Conservation (phyloP, 2,888 invertebrate genomes). For the Pseudococcus jackbeardsleyi region DNA sequence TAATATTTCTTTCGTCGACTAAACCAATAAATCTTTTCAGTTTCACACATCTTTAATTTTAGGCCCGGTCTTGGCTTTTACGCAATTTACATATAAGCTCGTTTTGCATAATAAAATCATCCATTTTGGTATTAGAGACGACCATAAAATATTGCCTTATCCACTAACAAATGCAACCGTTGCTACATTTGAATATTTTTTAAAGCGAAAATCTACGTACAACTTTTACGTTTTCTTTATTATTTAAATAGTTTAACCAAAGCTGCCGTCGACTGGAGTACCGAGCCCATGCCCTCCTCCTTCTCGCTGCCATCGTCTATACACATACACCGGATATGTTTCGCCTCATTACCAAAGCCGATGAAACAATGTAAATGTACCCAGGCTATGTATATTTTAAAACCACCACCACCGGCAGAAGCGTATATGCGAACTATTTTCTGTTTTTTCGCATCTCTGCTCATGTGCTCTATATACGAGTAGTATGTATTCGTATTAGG, state of each 20-base stretch:
- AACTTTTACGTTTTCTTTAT: constrained; percentile 40
- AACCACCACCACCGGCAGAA: neutral
- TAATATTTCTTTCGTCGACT: constrained; percentile 30
- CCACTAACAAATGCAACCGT: constrained; percentile 42
- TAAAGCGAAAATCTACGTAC: constrained; percentile 21
- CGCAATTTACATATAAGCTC: constrained; percentile 47
- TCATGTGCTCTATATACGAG: no score
- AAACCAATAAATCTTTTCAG: constrained; percentile 41
- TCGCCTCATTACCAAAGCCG: constrained; percentile 1
- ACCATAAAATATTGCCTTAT: constrained; percentile 36
- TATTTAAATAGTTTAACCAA: constrained; percentile 20
- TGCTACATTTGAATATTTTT: constrained; percentile 29
- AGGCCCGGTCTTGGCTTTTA: constrained; percentile 36
- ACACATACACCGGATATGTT: neutral
- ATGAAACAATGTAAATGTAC: constrained; percentile 22
- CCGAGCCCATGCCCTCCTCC: neutral
- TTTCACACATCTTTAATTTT: constrained; percentile 47
- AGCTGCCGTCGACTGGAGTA: neutral
- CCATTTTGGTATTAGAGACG: constrained; percentile 36
- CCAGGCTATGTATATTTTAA: neutral
- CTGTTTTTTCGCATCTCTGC: neutral
- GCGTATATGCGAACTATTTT: neutral
- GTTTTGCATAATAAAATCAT: constrained; percentile 47
- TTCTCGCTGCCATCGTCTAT: neutral
- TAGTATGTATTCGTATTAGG: neutral